Percentiles rank a stretch among this genome's conserved stretches.
phyloP scores from a whole-genome alignment of 2,797 vertebrate species.

The Falco columbarius region DNA sequence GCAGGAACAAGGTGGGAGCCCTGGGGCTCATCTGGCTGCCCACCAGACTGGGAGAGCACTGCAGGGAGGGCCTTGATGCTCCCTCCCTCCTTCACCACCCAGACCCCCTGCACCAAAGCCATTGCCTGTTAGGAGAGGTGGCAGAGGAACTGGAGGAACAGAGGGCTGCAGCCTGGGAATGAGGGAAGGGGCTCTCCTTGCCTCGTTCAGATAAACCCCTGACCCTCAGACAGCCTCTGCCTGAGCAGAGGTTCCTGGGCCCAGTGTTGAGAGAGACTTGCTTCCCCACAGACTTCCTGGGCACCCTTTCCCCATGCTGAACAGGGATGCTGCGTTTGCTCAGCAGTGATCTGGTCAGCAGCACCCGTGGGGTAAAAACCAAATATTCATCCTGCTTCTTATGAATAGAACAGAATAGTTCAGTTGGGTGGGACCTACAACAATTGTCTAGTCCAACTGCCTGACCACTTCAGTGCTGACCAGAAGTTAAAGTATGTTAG shows the following conservation, averaged over 20 bases:
- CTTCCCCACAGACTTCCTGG: neutral
- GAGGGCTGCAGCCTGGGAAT: neutral
- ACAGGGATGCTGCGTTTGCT: neutral
- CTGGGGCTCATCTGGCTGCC: neutral
- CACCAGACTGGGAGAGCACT: accelerated
- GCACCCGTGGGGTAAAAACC: neutral
- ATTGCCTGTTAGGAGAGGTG: neutral
- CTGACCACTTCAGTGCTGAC: neutral
- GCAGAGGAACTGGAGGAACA: neutral
- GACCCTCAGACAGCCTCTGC: neutral
- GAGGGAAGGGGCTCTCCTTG: neutral
- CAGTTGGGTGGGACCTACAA: neutral
- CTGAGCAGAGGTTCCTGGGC: neutral
- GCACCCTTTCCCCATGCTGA: neutral
- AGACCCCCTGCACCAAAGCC: accelerated
- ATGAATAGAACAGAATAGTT: neutral
- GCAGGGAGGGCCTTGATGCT: neutral
- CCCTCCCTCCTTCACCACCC: too few species aligned
- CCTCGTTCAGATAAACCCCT: neutral
- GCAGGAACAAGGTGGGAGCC: neutral
- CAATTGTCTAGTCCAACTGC: neutral
- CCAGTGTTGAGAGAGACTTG: neutral
- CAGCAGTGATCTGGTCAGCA: neutral
- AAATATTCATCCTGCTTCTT: neutral
- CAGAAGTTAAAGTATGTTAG: neutral